A percentile compares a stretch with the other conserved stretches of the same genome.
These are phyloP conservation scores for Chrosomus eos DNA, from an alignment of 2,797 vertebrate species.

Conservation along the genomic window DNA sequence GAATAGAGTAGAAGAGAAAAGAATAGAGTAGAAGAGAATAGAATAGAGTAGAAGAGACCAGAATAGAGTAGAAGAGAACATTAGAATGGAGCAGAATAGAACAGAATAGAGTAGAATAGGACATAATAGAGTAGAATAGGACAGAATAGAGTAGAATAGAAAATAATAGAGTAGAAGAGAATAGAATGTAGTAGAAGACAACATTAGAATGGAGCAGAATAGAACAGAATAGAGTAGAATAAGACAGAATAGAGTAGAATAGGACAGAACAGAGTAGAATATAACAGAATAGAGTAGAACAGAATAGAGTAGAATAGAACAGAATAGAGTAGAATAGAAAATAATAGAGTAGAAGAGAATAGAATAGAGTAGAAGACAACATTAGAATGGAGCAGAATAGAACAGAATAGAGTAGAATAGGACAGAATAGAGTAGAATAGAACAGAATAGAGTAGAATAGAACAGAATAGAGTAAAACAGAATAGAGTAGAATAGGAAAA, in stretches of 20 bases:
- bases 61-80: not conserved
- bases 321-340: fast-evolving
- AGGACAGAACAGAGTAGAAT: not conserved
- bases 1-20: not conserved
- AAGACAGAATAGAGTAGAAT: not conserved
- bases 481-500: not conserved
- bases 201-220: not conserved
- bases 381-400: fast-evolving
- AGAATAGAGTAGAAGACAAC: fast-evolving
- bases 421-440: fast-evolving
- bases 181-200: not conserved
- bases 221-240: not conserved
- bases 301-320: fast-evolving
- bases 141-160: not conserved
- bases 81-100: not conserved
- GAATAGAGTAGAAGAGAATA: fast-evolving
- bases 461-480: not conserved
- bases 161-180: fast-evolving
- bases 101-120: too few species aligned
- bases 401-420: fast-evolving
- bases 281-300: too few species aligned
- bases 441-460: fast-evolving
- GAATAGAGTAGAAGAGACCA: not conserved
- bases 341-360: not conserved
- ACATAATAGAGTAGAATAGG: too few species aligned